Percentiles rank a stretch among this genome's conserved stretches.
These are phyloP conservation scores for Proisotoma minuta DNA, from an alignment of 2,888 invertebrate genomes.

Conservation along the genomic window DNA sequence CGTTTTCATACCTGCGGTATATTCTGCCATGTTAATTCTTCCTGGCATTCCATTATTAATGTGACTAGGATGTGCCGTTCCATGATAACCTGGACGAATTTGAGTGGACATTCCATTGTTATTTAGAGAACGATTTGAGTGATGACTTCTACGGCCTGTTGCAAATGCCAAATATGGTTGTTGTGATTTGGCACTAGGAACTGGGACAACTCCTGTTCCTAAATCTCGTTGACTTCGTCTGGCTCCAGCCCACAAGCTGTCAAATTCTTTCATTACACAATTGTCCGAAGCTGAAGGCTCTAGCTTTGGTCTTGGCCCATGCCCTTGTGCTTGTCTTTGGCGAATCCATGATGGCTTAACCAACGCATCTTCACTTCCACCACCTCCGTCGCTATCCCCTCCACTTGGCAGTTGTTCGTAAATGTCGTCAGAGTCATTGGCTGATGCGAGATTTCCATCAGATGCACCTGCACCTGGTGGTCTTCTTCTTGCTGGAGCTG, in stretches of 20 bases:
- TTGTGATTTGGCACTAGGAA: slow-evolving; percentile 28
- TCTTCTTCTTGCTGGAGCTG: slow-evolving; percentile 38
- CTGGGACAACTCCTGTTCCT: slow-evolving; percentile 21
- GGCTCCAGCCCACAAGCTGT: slow-evolving; percentile 46
- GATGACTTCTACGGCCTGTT: slow-evolving; percentile 45
- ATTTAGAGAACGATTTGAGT: slow-evolving; percentile 38
- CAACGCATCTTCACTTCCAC: slow-evolving; percentile 43
- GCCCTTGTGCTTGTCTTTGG: slow-evolving; percentile 33
- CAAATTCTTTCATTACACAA: slow-evolving; percentile 44
- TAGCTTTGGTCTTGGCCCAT: slow-evolving; percentile 37
- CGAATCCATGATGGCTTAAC: slow-evolving; percentile 42
- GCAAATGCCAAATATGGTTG: slow-evolving; percentile 46
- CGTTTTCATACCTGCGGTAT: too few species aligned
- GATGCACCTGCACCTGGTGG: slow-evolving; percentile 33
- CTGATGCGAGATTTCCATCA: slow-evolving; percentile 35
- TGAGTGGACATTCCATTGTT: slow-evolving; percentile 44
- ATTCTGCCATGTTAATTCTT: slow-evolving; percentile 52
- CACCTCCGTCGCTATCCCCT: slow-evolving; percentile 62
- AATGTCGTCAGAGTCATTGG: slow-evolving; percentile 54
- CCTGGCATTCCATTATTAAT: slow-evolving; percentile 49
- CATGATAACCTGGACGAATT: slow-evolving; percentile 29
- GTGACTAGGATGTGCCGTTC: slow-evolving; percentile 15
- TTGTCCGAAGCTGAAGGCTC: slow-evolving; percentile 45
- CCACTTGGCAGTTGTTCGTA: slow-evolving; percentile 66
- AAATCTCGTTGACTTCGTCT: slow-evolving; percentile 42